A percentile compares a stretch with the other conserved stretches of the same genome.
phyloP scores from a whole-genome alignment of 92 coral and sea anemone species.

The Umimayanthus chanpuru region DNA sequence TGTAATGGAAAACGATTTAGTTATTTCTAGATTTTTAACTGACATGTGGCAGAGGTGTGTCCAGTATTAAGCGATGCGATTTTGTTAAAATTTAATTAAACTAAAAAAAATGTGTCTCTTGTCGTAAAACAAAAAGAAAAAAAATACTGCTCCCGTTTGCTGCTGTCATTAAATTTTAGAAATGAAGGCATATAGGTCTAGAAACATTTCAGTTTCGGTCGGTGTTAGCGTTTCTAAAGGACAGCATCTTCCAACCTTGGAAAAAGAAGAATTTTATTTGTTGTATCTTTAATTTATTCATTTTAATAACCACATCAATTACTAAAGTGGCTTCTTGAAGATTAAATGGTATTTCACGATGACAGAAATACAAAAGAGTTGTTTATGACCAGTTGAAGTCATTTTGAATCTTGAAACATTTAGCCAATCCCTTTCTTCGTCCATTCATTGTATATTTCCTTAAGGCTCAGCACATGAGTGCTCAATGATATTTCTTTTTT shows the following conservation, averaged over 20 bases:
- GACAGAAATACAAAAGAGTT: not conserved
- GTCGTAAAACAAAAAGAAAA: too few relatives aligned
- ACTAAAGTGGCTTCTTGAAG: slow-evolving; percentile 16
- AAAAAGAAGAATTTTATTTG: not conserved
- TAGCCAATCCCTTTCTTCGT: not conserved
- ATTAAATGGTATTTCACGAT: slow-evolving; percentile 29
- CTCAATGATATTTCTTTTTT: too few relatives aligned
- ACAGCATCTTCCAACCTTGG: not conserved
- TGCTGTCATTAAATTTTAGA: too few relatives aligned
- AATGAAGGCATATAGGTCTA: not conserved
- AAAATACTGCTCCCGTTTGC: not conserved
- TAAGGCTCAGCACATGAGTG: too few relatives aligned
- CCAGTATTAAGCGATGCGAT: too few relatives aligned
- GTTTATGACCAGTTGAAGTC: not conserved
- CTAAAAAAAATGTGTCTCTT: not conserved
- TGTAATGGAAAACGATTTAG: not conserved
- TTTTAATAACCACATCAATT: slow-evolving; percentile 30
- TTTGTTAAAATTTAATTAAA: not conserved
- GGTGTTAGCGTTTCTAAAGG: not conserved
- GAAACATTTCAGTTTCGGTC: not conserved
- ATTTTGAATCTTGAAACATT: too few relatives aligned
- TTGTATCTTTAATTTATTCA: slow-evolving; percentile 30
- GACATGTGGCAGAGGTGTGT: not conserved
- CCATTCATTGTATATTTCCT: too few relatives aligned
- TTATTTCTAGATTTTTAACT: too few relatives aligned